Evolutionary conservation across 1,140 invertebrate species (phyloP), one percentile per base, ranked within the genome.

Genomic region (Camponotus floridanus): DNA sequence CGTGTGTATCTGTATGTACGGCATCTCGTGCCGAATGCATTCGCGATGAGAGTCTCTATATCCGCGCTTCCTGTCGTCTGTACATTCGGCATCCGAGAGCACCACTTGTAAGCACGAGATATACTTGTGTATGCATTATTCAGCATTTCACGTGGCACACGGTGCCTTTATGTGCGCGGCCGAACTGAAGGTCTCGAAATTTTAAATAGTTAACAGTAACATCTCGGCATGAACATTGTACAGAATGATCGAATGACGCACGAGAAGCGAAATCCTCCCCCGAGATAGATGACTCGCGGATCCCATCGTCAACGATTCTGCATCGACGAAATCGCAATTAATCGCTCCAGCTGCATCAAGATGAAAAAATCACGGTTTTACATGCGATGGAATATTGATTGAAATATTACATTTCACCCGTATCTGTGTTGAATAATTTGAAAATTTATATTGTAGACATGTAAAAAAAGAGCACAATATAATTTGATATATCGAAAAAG

Each of bases 191-290:
- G 42, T 81, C 33, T 51, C 51, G 51, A 88, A 86, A 76, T 85
- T 80, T 90, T 90, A 90, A 88, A 86, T 91, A 89, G 87, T 86
- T 90, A 90, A 92, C 90, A 92, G 86, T 92, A 90, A 91, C 90
- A 88, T 89, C 48, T 51, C 84, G 88, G 88, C 85, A 78, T 90
- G 89, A 92, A 91, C 74, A 91, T 91, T 92, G 88, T 92, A 91
- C 88, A 91, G 87, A 92, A 87, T 88, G 90, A 91, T 91, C 79
- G 55, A 70, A 67, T 74, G 83, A 90, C 76, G 89, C 85, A 84
- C 88, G 90, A 87, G 87, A 78, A 79, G 76, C 84, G 59, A 74
- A 33, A 59, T 4, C 85, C 78, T 59, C 59, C 51, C 48, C 3
- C 13, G 48, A 81, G 80, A 70, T 59, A 61, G 86, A 87, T 61